These are phyloP conservation scores for Mirza zaza DNA, from an alignment of 2,113 vertebrate genomes.

Conservation along the genomic window DNA sequence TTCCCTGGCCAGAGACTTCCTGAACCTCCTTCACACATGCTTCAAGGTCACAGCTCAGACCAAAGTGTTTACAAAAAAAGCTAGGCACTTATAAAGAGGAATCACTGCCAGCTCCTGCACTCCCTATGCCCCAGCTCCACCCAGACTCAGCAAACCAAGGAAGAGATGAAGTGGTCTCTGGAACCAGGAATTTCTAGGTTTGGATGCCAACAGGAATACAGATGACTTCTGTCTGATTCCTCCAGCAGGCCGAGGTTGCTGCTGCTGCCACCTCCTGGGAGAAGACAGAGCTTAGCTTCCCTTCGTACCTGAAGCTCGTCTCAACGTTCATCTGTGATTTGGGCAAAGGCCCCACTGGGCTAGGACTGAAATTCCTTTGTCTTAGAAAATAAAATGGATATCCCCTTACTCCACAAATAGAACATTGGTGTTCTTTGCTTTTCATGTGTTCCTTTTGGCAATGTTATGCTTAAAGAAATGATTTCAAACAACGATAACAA, in stretches of 20 bases:
- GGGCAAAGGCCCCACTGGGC: neutral
- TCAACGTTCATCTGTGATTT: conserved; percentile 4
- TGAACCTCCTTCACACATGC: conserved; percentile 51
- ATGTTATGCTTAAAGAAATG: neutral
- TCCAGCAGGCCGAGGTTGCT: conserved; percentile 2
- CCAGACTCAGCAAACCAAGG: conserved; percentile 38
- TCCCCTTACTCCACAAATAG: neutral
- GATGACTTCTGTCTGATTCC: conserved; percentile 41
- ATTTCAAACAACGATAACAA: conserved; percentile 17
- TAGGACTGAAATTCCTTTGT: neutral
- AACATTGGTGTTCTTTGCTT: neutral
- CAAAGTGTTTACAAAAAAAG: conserved; percentile 63
- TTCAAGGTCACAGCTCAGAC: conserved; percentile 71
- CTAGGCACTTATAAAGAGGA: conserved; percentile 55
- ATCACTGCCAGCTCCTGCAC: conserved; percentile 43
- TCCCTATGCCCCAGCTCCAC: neutral
- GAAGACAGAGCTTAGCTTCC: conserved; percentile 53
- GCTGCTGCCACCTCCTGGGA: conserved; percentile 75
- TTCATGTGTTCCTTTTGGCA: conserved; percentile 8
- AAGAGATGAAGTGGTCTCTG: conserved; percentile 52
- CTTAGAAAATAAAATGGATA: neutral
- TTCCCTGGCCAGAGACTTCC: conserved; percentile 35
- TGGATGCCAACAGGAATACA: conserved; percentile 51
- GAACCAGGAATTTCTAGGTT: conserved; percentile 53
- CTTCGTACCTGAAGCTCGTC: conserved; percentile 29